Conservation (phyloP, 2,888 invertebrate species). For the Stomorhina lunata region DNA sequence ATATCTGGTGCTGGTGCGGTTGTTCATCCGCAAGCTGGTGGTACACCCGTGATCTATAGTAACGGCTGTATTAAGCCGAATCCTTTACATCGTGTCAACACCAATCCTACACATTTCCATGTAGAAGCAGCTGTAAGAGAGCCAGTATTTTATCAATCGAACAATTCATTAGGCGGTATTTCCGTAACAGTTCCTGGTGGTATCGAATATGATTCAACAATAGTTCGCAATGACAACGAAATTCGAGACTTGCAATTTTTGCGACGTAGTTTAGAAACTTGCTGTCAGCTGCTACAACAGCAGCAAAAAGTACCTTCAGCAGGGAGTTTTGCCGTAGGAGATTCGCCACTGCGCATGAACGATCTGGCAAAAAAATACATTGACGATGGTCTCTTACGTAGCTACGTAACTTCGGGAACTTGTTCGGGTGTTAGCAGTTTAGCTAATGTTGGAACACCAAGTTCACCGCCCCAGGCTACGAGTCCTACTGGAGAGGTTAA, state of each 20-base stretch:
- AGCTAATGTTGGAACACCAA: constrained; percentile 84
- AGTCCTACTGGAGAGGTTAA: constrained; percentile 88
- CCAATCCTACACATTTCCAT: constrained; percentile 70
- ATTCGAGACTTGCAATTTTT: constrained; percentile 73
- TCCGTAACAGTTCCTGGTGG: constrained; percentile 74
- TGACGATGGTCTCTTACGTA: constrained; percentile 73
- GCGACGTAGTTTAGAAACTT: constrained; percentile 77
- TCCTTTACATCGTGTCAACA: constrained; percentile 72
- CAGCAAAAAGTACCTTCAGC: constrained; percentile 70
- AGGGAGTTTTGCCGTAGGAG: constrained; percentile 66
- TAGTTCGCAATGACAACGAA: constrained; percentile 67
- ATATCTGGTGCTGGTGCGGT: constrained; percentile 43
- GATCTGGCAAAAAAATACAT: constrained; percentile 72
- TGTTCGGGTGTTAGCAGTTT: constrained; percentile 86
- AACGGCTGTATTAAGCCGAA: constrained; percentile 73
- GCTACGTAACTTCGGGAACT: constrained; percentile 81
- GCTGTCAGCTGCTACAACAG: constrained; percentile 76
- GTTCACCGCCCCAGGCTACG: constrained; percentile 90
- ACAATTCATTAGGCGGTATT: constrained; percentile 75
- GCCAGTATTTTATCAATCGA: constrained; percentile 73
- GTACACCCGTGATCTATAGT: constrained; percentile 72
- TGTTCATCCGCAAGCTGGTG: constrained; percentile 60
- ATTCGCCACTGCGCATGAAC: constrained; percentile 63
- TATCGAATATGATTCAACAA: constrained; percentile 65
- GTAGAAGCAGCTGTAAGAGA: constrained; percentile 54